Base-by-base conservation (phyloP, 2,113 vertebrate species). In the Cromileptes altivelis region DNA sequence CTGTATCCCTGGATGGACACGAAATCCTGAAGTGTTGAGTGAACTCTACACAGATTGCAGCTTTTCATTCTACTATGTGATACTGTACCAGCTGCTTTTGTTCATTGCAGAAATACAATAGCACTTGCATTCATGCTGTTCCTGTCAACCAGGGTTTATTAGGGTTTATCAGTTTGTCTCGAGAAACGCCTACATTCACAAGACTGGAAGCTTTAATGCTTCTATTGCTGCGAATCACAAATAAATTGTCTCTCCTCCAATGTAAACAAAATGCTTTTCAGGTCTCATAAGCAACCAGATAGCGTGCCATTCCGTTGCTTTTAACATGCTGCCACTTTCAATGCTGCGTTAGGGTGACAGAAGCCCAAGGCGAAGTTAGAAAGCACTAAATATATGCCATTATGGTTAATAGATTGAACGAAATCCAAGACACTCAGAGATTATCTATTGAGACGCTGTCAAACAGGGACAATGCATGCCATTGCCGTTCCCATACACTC, bases 351-450 rank as follows among this genome's bases (percentile, higher is more conserved):
- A 19, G 86, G 83, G 75, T 92, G 92, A 93, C 92, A 92, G 92
- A 88, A 88, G 92, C 94, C 94, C 89, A 91, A 91, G 94, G 94
- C 93, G 79, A 92, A 94, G 92, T 95, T 94, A 90, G 92, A 89
- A 94, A 92, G 91, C 93, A 93, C 92, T 92, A 93, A 93, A 93
- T 94, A 94, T 93, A 94, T 75, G 86, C 92, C 89, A 93, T 94
- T 94, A 92, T 93, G 80, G 87, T 90, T 94, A 92, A 94, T 91
- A 92, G 89, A 94, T 94, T 93, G 92, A 94, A 92, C 85, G 25
- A 85, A 92, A 94, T 94, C 94, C 93, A 93, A 93, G 82, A 94
- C 85, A 87, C 90, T 90, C 75, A 1, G 89, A 94, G 93, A 94
- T 95, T 94, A 94, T 91, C 92, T 90, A 90, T 93, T 94, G 88